Evolutionary conservation across 1,140 invertebrate species (phyloP).

Genomic region (Bombus confusus): DNA sequence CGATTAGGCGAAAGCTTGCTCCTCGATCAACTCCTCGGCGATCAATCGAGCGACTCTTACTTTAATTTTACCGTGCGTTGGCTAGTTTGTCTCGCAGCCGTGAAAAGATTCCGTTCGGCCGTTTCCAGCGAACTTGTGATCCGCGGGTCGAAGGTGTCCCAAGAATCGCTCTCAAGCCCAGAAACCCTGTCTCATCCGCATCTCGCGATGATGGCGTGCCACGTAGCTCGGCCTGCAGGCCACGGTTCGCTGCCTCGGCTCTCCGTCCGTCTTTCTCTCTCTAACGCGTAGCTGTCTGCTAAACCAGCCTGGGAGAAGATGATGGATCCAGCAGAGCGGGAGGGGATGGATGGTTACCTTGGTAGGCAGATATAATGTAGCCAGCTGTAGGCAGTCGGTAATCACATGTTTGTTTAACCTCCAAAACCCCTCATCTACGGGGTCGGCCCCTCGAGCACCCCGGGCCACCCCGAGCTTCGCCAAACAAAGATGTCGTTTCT

Average conservation of each 20-base stretch:
- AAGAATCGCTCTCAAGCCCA: slow-evolving; percentile 26
- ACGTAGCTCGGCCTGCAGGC: slow-evolving; percentile 59
- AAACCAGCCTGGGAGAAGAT: slow-evolving; percentile 36
- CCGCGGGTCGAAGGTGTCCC: slow-evolving; percentile 48
- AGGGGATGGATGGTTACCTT: slow-evolving; percentile 72
- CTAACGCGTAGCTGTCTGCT: neutral
- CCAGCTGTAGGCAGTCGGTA: slow-evolving; percentile 82
- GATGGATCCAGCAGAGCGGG: slow-evolving; percentile 56
- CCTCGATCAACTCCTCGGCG: no score
- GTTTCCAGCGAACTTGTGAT: slow-evolving; percentile 9
- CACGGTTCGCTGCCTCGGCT: slow-evolving; percentile 48
- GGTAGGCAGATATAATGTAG: slow-evolving; percentile 81
- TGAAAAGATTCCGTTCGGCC: neutral
- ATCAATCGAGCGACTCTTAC: no score
- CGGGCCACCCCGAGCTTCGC: slow-evolving; percentile 78
- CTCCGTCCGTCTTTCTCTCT: slow-evolving; percentile 37
- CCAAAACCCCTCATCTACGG: slow-evolving; percentile 81
- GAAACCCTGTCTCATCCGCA: slow-evolving; percentile 51
- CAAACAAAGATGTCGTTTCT: slow-evolving; percentile 78
- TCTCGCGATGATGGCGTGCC: slow-evolving; percentile 62
- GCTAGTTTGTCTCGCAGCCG: no score
- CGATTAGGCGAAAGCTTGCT: no score
- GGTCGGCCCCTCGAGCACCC: slow-evolving; percentile 73
- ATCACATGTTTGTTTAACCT: slow-evolving; percentile 84
- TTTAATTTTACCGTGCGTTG: no score